phyloP scores from a whole-genome alignment of 2,888 invertebrate genomes.

The Diarsia brunnea region DNA sequence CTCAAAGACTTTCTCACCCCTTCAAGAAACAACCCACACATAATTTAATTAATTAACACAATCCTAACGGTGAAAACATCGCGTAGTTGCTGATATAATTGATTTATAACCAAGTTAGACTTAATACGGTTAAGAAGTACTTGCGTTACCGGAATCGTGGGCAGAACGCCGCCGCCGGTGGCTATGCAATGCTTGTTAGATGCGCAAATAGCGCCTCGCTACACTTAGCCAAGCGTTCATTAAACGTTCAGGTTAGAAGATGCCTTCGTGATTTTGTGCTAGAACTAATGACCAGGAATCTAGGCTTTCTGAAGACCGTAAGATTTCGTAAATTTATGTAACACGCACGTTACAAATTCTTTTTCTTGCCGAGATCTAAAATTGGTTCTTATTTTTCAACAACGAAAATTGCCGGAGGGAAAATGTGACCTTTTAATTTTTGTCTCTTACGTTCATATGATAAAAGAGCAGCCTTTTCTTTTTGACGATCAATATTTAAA shows the following conservation, averaged over 20 bases:
- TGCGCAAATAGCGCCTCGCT: constrained; percentile 45
- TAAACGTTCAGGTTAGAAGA: constrained; percentile 31
- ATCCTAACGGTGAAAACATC: constrained; percentile 49
- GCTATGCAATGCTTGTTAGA: constrained; percentile 57
- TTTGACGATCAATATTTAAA: constrained; percentile 55
- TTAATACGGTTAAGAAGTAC: constrained; percentile 51
- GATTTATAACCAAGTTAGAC: constrained; percentile 49
- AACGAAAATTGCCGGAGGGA: not conserved
- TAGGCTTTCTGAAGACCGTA: not conserved
- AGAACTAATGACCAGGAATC: not conserved
- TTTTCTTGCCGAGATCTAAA: not conserved
- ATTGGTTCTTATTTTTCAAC: not conserved
- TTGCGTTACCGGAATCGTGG: constrained; percentile 56
- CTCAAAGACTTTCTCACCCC: constrained; percentile 5
- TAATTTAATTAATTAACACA: constrained; percentile 38
- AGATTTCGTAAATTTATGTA: not conserved
- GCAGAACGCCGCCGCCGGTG: constrained; percentile 38
- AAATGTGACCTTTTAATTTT: not conserved
- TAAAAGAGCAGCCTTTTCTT: constrained; percentile 32
- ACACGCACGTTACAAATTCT: not conserved
- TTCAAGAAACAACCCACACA: constrained; percentile 22
- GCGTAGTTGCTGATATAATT: constrained; percentile 46
- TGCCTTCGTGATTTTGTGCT: constrained; percentile 4
- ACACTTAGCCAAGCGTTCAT: constrained; percentile 41
- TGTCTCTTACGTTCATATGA: constrained; percentile 15